Evolutionary conservation across 2,888 invertebrate genomes (phyloP).

Genomic region (Callyntrura sp.): DNA sequence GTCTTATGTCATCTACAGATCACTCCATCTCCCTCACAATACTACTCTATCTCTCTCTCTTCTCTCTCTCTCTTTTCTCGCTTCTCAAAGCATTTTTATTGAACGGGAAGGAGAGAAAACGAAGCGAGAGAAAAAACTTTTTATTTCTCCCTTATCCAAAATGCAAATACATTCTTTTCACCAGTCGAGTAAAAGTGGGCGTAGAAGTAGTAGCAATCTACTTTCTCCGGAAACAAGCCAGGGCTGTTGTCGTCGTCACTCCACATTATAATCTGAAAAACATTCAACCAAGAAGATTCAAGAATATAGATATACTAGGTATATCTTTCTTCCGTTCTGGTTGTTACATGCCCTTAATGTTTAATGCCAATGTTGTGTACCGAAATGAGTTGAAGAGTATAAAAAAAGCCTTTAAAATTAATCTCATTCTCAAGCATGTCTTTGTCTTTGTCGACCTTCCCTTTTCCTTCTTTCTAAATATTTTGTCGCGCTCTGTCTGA

Average conservation of each 20-base stretch:
- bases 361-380: slow-evolving; percentile 39
- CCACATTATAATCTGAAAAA: neutral
- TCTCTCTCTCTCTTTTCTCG: neutral
- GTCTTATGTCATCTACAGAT: slow-evolving; percentile 82
- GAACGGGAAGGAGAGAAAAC: slow-evolving; percentile 20
- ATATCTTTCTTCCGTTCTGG: neutral
- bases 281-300: neutral
- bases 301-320: neutral
- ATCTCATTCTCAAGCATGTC: slow-evolving; percentile 35
- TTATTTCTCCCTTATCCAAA: slow-evolving; percentile 51
- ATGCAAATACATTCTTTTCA: slow-evolving; percentile 68
- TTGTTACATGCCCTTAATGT: slow-evolving; percentile 6
- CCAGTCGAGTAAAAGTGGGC: slow-evolving; percentile 51
- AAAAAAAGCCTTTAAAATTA: slow-evolving; percentile 53
- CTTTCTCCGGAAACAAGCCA: neutral
- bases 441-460: neutral
- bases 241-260: neutral
- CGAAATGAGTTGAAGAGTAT: neutral
- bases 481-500: neutral
- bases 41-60: neutral
- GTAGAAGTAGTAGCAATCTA: neutral
- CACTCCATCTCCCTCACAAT: slow-evolving; percentile 76
- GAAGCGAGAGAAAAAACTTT: slow-evolving; percentile 52
- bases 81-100: slow-evolving; percentile 48
- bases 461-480: neutral